Evolutionary conservation across 2,113 vertebrate genomes (phyloP).

Genomic region (Oenanthe oenanthe): DNA sequence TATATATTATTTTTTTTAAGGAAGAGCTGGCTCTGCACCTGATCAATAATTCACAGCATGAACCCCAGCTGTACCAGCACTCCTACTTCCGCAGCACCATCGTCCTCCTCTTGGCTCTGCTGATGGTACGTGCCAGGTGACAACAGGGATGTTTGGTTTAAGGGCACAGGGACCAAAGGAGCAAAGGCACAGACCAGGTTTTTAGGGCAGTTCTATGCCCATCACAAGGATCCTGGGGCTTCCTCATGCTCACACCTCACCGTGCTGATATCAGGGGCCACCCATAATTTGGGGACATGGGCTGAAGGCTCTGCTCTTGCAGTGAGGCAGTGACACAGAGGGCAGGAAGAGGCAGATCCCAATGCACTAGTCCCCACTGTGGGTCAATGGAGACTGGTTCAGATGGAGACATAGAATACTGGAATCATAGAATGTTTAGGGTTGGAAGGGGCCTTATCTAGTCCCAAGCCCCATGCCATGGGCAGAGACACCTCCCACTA

Average conservation of each 20-base stretch:
- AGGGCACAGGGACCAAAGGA: background rate
- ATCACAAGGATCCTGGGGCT: background rate
- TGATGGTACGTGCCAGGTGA: slow-evolving; percentile 78
- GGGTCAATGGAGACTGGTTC: accelerated
- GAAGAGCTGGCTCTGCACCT: slow-evolving; percentile 88
- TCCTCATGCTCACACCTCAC: background rate
- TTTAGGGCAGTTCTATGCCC: background rate
- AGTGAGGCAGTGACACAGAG: background rate
- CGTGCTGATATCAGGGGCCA: background rate
- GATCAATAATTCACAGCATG: slow-evolving; percentile 73
- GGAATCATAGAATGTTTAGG: background rate
- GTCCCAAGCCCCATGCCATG: accelerated
- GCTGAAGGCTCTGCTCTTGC: background rate
- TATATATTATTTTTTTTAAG: slow-evolving; percentile 56
- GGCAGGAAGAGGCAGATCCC: background rate
- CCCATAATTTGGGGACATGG: accelerated
- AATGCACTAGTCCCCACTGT: accelerated
- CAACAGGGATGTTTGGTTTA: accelerated
- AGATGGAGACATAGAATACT: background rate
- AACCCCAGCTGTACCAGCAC: slow-evolving; percentile 70
- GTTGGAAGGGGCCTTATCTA: background rate
- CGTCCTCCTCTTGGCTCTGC: slow-evolving; percentile 79
- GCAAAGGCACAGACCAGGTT: background rate
- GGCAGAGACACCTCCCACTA: background rate
- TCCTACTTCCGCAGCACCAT: slow-evolving; percentile 80